Evolutionary conservation across 2,888 invertebrate species (phyloP).

Genomic region (Ypsolopha scabrella): DNA sequence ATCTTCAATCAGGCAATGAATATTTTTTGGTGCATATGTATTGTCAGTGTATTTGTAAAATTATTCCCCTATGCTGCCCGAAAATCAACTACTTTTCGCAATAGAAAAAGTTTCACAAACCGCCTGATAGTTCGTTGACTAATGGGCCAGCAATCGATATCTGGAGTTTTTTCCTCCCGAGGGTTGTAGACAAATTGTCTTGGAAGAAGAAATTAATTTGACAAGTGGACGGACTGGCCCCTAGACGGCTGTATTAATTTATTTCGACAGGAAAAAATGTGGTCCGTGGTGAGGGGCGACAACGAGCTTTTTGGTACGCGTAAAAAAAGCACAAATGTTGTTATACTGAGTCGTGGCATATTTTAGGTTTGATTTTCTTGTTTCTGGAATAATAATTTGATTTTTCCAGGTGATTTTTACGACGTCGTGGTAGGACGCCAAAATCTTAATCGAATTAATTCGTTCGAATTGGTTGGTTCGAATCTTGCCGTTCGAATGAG

Average conservation of each 20-base stretch:
- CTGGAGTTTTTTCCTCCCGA: constrained; percentile 44
- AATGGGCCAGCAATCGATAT: constrained; percentile 52
- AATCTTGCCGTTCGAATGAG: no score
- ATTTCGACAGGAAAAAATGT: constrained; percentile 66
- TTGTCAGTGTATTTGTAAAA: no score
- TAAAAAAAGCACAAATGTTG: neutral
- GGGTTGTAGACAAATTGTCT: constrained; percentile 59
- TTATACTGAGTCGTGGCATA: no score
- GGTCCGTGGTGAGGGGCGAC: constrained; percentile 25
- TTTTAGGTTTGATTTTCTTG: no score
- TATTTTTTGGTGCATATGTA: no score
- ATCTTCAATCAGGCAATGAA: no score
- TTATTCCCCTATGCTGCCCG: neutral
- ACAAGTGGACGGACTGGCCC: constrained; percentile 42
- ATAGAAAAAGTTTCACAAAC: neutral
- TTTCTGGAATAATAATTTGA: no score
- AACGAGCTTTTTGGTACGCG: constrained; percentile 7
- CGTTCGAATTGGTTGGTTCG: no score
- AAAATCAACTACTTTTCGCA: neutral
- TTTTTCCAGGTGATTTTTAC: no score
- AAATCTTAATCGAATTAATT: no score
- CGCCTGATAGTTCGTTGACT: constrained; percentile 19
- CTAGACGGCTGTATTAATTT: constrained; percentile 61
- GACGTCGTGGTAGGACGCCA: no score
- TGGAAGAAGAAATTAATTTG: constrained; percentile 67